phyloP scores from a whole-genome alignment of 2,888 invertebrate genomes.

The Leucozona laternaria region DNA sequence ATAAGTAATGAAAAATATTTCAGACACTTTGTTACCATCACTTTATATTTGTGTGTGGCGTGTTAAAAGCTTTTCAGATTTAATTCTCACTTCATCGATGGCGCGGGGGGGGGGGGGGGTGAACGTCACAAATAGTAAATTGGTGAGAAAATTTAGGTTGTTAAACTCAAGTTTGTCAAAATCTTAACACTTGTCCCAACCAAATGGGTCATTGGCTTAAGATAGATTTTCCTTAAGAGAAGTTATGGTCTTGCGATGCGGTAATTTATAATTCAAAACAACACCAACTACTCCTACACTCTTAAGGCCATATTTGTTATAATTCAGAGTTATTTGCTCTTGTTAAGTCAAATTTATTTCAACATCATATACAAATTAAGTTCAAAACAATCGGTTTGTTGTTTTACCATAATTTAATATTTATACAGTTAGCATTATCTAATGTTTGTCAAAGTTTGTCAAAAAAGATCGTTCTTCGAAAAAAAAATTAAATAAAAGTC shows the following conservation, averaged over 20 bases:
- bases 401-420: background rate
- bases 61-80: background rate
- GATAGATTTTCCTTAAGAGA: background rate
- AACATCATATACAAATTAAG: background rate
- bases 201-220: constrained; percentile 35
- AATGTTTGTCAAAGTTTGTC: no score
- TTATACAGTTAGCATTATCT: no score
- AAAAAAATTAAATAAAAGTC: no score
- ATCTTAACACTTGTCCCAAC: background rate
- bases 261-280: background rate
- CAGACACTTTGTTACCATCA: no score
- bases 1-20: background rate
- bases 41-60: no score
- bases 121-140: background rate
- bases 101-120: accelerated
- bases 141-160: background rate
- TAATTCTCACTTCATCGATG: constrained; percentile 8
- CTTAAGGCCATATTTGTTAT: background rate
- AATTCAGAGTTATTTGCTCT: background rate
- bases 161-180: background rate
- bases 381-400: background rate
- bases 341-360: constrained; percentile 4
- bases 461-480: no score
- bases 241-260: background rate
- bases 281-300: background rate